A percentile compares a stretch with the other conserved stretches of the same genome.
These are phyloP conservation scores for Strix aluco DNA, from an alignment of 2,113 vertebrate genomes.

Conservation along the genomic window DNA sequence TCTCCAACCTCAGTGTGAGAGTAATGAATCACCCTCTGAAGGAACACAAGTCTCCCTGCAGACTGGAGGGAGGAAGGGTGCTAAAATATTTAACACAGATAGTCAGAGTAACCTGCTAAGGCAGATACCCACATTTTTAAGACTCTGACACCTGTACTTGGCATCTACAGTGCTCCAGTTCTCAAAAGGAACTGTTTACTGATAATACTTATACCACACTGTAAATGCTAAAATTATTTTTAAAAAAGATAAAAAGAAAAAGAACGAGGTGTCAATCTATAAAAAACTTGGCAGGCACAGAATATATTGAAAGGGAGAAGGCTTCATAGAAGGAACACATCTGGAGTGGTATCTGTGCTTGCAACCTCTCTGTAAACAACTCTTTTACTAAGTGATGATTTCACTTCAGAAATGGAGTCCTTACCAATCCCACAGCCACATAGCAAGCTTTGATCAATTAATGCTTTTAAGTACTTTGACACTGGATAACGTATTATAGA, in stretches of 20 bases:
- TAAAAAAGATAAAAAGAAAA: neutral
- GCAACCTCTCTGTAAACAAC: neutral
- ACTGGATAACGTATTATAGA: neutral
- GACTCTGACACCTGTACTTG: neutral
- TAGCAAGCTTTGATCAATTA: neutral
- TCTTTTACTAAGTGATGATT: neutral
- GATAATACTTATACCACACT: neutral
- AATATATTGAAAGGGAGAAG: neutral
- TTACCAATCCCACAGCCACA: neutral
- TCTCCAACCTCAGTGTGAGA: neutral
- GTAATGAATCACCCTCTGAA: neutral
- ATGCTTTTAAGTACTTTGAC: neutral
- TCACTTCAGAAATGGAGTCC: neutral
- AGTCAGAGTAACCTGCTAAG: neutral
- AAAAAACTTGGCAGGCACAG: neutral
- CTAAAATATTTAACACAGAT: neutral
- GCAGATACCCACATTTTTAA: neutral
- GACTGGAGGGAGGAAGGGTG: neutral
- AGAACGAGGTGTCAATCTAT: neutral
- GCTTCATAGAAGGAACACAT: constrained; percentile 3
- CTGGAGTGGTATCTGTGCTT: constrained; percentile 13
- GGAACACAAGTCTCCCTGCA: neutral
- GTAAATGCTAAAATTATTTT: neutral
- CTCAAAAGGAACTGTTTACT: neutral
- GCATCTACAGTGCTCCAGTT: neutral